phyloP scores from a whole-genome alignment of 1,140 invertebrate genomes.

The Centruroides vittatus region DNA sequence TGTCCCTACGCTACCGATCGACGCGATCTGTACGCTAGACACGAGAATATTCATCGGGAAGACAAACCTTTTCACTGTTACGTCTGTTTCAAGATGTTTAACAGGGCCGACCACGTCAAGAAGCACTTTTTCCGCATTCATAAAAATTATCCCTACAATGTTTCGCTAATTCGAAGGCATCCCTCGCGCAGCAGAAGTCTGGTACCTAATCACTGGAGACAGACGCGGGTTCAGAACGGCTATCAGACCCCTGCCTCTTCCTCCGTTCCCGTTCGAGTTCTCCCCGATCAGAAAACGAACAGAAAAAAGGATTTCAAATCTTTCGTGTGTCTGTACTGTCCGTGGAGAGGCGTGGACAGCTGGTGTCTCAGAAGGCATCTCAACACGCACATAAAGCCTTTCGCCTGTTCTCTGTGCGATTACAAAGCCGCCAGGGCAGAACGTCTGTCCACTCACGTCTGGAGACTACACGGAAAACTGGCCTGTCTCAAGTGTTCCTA shows the following conservation, averaged over 20 bases:
- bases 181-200: constrained; percentile 7
- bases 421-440: constrained; percentile 79
- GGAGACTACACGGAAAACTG: constrained; percentile 78
- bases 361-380: constrained; percentile 82
- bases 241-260: not conserved
- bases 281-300: not conserved
- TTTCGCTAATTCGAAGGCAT: constrained; percentile 14
- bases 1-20: constrained; percentile 83
- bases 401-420: constrained; percentile 71
- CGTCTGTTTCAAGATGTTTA: constrained; percentile 64
- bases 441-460: constrained; percentile 67
- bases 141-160: constrained; percentile 18
- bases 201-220: not conserved
- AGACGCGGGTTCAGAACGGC: not conserved
- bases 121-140: constrained; percentile 86
- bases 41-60: constrained; percentile 89
- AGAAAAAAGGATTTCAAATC: constrained; percentile 30
- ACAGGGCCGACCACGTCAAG: constrained; percentile 86
- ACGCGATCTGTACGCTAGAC: constrained; percentile 81
- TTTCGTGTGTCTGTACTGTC: constrained; percentile 71
- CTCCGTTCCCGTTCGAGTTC: not conserved
- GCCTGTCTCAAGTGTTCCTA: constrained; percentile 74
- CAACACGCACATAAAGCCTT: constrained; percentile 82
- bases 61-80: constrained; percentile 89
- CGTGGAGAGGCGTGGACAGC: constrained; percentile 83